phyloP scores from a whole-genome alignment of 1,140 invertebrate genomes.

The Drosophila arawakana region DNA sequence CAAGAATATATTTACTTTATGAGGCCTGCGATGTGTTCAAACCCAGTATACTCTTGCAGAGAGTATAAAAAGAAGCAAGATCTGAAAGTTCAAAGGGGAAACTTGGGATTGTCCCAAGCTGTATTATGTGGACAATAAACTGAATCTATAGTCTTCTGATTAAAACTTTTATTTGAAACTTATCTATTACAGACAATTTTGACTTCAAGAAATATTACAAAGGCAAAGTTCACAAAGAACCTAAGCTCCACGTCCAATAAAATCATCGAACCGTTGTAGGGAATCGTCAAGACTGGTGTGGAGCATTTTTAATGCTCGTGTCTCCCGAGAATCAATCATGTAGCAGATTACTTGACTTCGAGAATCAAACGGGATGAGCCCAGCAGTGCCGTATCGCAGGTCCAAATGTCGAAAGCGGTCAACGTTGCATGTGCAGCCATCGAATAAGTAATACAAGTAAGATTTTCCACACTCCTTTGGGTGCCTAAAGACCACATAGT shows the following conservation, averaged over 20 bases:
- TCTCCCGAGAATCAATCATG: conserved; percentile 59
- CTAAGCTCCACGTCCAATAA: not conserved
- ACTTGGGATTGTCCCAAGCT: too few species aligned
- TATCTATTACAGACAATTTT: not conserved
- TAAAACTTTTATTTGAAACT: not conserved
- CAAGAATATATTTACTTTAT: too few species aligned
- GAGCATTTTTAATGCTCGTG: conserved; percentile 24
- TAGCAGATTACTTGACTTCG: conserved; percentile 47
- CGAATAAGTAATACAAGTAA: conserved; percentile 60
- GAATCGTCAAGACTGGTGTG: not conserved
- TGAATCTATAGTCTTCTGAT: too few species aligned
- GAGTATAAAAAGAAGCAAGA: too few species aligned
- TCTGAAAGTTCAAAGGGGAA: too few species aligned
- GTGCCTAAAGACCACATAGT: conserved; percentile 71
- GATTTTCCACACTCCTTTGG: not conserved
- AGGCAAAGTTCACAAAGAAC: not conserved
- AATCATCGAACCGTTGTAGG: not conserved
- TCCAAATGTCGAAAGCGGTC: conserved; percentile 76
- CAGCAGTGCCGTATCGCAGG: conserved; percentile 65
- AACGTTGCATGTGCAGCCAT: conserved; percentile 71
- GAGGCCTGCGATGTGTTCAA: too few species aligned
- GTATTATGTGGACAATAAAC: too few species aligned
- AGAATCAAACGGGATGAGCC: conserved; percentile 52
- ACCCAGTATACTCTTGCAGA: too few species aligned
- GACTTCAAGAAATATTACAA: not conserved